Conservation (phyloP, 2,113 vertebrate genomes). For the Onychostruthus taczanowskii region DNA sequence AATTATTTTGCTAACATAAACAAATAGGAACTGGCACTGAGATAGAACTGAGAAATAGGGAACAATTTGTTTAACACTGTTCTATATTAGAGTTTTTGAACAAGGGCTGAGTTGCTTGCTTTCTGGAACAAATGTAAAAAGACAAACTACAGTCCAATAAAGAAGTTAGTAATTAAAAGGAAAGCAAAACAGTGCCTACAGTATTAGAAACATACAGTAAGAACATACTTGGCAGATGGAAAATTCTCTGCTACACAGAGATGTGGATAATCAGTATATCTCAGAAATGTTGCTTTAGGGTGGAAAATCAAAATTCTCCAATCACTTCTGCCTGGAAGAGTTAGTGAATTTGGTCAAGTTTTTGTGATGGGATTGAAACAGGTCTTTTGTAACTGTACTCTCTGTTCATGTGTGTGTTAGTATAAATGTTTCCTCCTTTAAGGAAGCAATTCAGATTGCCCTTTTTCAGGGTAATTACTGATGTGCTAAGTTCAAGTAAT, state of each 20-base stretch:
- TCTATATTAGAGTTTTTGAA: neutral
- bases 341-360: neutral
- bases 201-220: neutral
- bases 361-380: slow-evolving; percentile 31
- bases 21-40: neutral
- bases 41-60: neutral
- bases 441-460: slow-evolving; percentile 59
- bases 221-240: neutral
- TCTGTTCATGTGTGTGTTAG: neutral
- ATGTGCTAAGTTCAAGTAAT: slow-evolving; percentile 64
- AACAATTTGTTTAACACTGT: slow-evolving; percentile 6
- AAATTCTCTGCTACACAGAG: neutral
- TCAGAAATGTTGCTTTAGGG: neutral
- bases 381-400: slow-evolving; percentile 37
- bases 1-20: neutral
- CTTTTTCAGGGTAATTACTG: slow-evolving; percentile 60
- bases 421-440: slow-evolving; percentile 64
- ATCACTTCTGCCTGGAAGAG: neutral
- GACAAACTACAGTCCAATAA: neutral
- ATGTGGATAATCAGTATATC: neutral
- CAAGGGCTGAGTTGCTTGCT: neutral
- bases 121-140: slow-evolving; percentile 10
- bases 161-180: neutral
- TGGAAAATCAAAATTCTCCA: neutral
- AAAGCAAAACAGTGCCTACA: neutral